Evolutionary conservation across 2,113 vertebrate species (phyloP).

Genomic region (Ranitomeya variabilis): DNA sequence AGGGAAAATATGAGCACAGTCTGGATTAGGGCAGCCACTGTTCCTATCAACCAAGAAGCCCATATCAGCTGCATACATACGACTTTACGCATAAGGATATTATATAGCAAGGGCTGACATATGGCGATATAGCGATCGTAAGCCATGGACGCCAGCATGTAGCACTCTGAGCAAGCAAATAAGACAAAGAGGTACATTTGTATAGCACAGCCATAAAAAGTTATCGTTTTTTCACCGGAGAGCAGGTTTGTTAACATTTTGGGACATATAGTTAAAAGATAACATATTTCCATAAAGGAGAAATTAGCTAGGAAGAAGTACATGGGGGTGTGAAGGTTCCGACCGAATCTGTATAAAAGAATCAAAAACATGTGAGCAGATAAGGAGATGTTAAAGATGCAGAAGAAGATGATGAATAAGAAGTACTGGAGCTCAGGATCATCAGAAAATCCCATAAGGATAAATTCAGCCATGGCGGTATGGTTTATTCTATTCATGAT

Average conservation of each 20-base stretch:
- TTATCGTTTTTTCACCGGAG: background rate
- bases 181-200: background rate
- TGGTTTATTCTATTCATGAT: background rate
- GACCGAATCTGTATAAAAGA: background rate
- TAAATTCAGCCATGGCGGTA: background rate
- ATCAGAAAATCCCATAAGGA: background rate
- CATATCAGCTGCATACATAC: background rate
- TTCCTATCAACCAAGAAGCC: background rate
- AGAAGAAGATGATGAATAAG: background rate
- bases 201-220: background rate
- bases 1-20: background rate
- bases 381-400: background rate
- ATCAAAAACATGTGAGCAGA: background rate
- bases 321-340: background rate
- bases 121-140: background rate
- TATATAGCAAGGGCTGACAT: background rate
- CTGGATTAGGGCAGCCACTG: background rate
- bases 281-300: constrained; percentile 3
- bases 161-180: background rate
- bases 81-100: background rate
- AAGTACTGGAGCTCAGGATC: background rate
- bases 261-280: background rate
- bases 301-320: background rate
- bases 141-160: background rate
- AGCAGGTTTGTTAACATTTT: background rate